These are phyloP conservation scores for Brachypteracias leptosomus DNA, from an alignment of 2,113 vertebrate species.

Conservation along the genomic window DNA sequence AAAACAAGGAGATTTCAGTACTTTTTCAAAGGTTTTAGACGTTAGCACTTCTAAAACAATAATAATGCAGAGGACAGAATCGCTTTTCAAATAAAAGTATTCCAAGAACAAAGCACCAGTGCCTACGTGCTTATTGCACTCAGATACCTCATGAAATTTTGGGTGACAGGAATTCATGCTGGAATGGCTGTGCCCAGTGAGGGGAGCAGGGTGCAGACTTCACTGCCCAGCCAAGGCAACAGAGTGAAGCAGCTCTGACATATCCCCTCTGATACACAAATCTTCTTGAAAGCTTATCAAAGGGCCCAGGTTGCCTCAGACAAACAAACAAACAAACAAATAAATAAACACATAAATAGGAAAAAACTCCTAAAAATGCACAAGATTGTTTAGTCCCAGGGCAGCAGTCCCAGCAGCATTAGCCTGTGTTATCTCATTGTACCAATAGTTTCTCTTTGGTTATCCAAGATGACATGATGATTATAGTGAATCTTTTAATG, in stretches of 20 bases:
- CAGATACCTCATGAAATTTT: background rate
- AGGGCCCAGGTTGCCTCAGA: background rate
- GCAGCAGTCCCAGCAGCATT: too few relatives aligned
- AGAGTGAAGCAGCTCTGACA: background rate
- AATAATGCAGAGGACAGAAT: background rate
- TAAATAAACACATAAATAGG: background rate
- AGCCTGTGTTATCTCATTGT: background rate
- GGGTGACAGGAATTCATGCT: background rate
- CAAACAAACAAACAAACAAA: background rate
- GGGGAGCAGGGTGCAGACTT: background rate
- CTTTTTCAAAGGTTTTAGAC: background rate
- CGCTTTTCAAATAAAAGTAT: background rate
- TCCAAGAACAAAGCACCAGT: background rate
- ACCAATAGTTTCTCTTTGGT: background rate
- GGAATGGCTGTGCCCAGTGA: background rate
- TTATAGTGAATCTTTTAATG: background rate
- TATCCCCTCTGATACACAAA: background rate
- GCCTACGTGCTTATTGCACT: background rate
- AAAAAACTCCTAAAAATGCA: background rate
- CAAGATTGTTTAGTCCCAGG: background rate
- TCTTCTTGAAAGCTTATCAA: background rate
- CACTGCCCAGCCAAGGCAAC: background rate
- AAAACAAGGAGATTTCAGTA: background rate
- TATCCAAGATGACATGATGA: background rate
- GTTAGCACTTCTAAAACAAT: background rate